Conservation (phyloP, 1,140 invertebrate species). For the Chrysopa pallens region DNA sequence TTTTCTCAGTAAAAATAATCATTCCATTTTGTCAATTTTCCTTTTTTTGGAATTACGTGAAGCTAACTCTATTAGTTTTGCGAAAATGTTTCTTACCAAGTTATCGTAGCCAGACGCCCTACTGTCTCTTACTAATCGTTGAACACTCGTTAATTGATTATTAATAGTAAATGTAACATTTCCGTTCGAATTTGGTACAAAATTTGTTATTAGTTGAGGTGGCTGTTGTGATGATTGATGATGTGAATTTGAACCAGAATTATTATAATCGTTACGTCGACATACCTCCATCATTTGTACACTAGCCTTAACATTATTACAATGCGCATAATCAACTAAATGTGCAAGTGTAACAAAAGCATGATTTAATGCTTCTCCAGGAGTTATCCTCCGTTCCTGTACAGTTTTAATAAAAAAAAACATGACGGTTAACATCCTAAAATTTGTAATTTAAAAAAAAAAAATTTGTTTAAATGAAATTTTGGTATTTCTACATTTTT, state of each 20-base stretch:
- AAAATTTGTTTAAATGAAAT: not conserved
- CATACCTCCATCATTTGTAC: conserved; percentile 93
- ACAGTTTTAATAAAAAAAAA: conserved; percentile 6
- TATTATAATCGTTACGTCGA: conserved; percentile 41
- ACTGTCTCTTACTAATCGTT: conserved; percentile 37
- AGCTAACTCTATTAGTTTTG: no score
- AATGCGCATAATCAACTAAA: conserved; percentile 90
- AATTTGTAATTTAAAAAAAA: not conserved
- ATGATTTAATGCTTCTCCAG: conserved; percentile 88
- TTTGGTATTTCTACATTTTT: not conserved
- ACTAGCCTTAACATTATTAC: conserved; percentile 87
- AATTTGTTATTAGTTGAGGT: conserved; percentile 43
- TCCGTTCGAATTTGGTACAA: conserved; percentile 57
- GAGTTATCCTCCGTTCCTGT: conserved; percentile 81
- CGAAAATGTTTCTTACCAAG: conserved; percentile 19
- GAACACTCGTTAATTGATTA: conserved; percentile 56
- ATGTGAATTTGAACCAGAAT: conserved; percentile 27
- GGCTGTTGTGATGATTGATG: conserved; percentile 42
- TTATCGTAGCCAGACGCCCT: conserved; percentile 45
- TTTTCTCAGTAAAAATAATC: no score
- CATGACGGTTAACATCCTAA: conserved; percentile 3
- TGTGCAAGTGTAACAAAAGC: conserved; percentile 86
- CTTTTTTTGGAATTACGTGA: no score
- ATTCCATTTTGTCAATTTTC: no score
- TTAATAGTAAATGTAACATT: conserved; percentile 81